Conservation (phyloP, 2,888 invertebrate species). For the Abscondita cerata region DNA sequence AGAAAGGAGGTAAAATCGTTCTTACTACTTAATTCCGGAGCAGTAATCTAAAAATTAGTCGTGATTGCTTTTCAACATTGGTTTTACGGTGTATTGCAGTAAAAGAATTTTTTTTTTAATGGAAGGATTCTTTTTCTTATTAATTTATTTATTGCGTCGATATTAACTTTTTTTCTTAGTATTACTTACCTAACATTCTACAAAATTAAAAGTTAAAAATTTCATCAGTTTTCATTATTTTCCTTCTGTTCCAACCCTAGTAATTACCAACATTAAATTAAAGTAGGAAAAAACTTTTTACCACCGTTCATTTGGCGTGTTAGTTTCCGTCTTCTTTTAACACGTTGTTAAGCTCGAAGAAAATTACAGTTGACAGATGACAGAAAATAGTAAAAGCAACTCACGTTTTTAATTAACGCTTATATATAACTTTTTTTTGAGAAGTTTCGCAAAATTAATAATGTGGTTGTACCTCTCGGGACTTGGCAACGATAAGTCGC, state of each 20-base stretch:
- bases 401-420: slow-evolving; percentile 33
- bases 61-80: too few species aligned
- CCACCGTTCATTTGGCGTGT: background rate
- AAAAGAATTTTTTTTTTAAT: too few species aligned
- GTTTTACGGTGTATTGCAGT: too few species aligned
- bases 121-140: too few species aligned
- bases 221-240: background rate
- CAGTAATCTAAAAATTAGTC: too few species aligned
- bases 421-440: slow-evolving; percentile 23
- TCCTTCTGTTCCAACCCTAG: background rate
- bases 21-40: too few species aligned
- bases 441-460: slow-evolving; percentile 25
- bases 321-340: background rate
- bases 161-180: too few species aligned
- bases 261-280: background rate
- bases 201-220: background rate
- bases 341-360: background rate
- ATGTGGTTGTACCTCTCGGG: slow-evolving; percentile 21
- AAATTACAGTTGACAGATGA: slow-evolving; percentile 27
- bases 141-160: too few species aligned
- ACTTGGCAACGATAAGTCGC: slow-evolving; percentile 10
- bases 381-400: slow-evolving; percentile 26
- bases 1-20: too few species aligned
- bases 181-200: too few species aligned
- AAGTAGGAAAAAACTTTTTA: slow-evolving; percentile 2